phyloP scores from a whole-genome alignment of 2,113 vertebrate species.

The Siphamia tubifer region DNA sequence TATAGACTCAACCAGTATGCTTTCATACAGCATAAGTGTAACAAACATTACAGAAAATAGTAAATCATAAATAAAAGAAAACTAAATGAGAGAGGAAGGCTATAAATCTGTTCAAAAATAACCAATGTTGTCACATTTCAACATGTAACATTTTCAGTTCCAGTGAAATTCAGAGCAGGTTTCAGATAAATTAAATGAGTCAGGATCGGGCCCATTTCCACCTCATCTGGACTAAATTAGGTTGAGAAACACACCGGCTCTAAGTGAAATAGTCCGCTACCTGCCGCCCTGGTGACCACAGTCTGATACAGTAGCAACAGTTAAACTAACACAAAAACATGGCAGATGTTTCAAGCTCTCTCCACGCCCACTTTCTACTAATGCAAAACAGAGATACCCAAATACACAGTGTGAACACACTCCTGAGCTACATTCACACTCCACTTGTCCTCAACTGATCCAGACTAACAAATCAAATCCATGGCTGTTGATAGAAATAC shows the following conservation, averaged over 20 bases:
- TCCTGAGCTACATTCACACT: constrained; percentile 11
- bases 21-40: neutral
- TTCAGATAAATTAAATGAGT: constrained; percentile 68
- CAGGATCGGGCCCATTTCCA: constrained; percentile 68
- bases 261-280: constrained; percentile 76
- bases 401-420: constrained; percentile 28
- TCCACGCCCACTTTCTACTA: constrained; percentile 40
- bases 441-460: constrained; percentile 22
- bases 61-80: constrained; percentile 11
- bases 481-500: constrained; percentile 20
- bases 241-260: constrained; percentile 64
- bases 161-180: constrained; percentile 43
- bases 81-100: constrained; percentile 11
- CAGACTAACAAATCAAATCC: constrained; percentile 33
- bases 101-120: constrained; percentile 30
- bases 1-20: neutral
- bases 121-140: constrained; percentile 25
- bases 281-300: constrained; percentile 77
- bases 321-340: constrained; percentile 80
- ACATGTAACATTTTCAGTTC: constrained; percentile 43
- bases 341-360: constrained; percentile 68
- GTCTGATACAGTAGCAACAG: constrained; percentile 80
- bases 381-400: constrained; percentile 71
- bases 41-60: constrained; percentile 23
- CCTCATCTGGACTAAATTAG: constrained; percentile 81